Base-by-base conservation (phyloP, 64 coral and sea anemone species). In the Actinia equina region DNA sequence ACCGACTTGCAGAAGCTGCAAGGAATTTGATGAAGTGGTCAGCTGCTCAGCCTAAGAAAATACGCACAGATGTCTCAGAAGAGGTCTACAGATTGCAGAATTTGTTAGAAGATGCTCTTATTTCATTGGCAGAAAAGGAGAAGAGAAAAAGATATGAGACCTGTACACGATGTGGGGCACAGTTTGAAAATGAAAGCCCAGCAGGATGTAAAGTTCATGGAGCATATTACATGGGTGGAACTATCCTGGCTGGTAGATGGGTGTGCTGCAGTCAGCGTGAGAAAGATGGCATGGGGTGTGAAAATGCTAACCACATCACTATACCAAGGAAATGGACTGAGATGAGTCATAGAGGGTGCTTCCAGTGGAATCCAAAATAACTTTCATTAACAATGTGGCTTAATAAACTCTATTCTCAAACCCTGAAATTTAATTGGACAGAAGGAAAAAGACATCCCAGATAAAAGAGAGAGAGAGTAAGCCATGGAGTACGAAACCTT, bases 191-290 rank as follows among this genome's bases (percentile, higher is more conserved):
- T 19, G 79, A 60, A 3, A 77, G 49, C 12, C 43, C 17, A 85
- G 61, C 77, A n/a, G 93, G 93, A 7, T 95, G 93, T 49, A 91
- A 91, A 45, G 61, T 85, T 53, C 93, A 95, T 51, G 46, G 80
- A 20, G 93, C 89, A 18, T 95, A 95, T 77, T 91, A 69, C 89
- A 91, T 95, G 89, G 93, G 89, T 15, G 89, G 93, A 1, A 95
- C 79, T 7, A 95, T 95, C 58, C 13, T 91, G 8, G 89, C 86
- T 13, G 93, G 93, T 41, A 87, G 93, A 87, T 95, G 93, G 93
- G 93, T 95, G 46, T 95, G 93, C 80, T 95, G 93, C 53, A 79
- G 85, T 52, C 85, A 91, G 49, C 90, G 93, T 41, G 84, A 84
- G 30, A 94, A 94, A 70, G 93, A 91, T 57, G 78, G 83, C 7